Evolutionary conservation across 2,113 vertebrate species (phyloP), one percentile per base, ranked within the genome.

Genomic region (Scomber colias): DNA sequence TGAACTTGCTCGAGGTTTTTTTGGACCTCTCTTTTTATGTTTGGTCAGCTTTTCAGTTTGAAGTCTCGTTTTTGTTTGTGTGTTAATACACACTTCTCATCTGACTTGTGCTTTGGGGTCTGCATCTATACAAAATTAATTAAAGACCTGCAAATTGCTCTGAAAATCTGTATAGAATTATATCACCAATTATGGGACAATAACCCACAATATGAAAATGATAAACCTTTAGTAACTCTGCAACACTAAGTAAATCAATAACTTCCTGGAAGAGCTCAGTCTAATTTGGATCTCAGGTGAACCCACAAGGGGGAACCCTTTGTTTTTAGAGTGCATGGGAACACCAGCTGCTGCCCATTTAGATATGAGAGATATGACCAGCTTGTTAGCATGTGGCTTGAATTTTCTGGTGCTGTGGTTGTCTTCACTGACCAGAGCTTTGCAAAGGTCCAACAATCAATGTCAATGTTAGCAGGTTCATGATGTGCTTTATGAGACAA

Each of bases 321-420:
- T 35, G 8, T n/a, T 63, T 46, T 60, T 5, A 46, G 16, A 60
- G 54, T 30, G 48, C 2, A 27, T 40, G 24, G 11, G 49, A 30
- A 63, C 2, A 62, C 21, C 55, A 78, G 40, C 77, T 62, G 62
- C 61, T 56, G 67, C 64, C 59, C 11, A 44, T 72, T 76, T 62
- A 66, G 65, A 75, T 40, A 7, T 24, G 40, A 64, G 30, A 12
- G 40, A 64, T 14, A 17, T 45, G 62, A 77, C 1, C 27, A 19
- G 40, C 65, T 50, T 66, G 30, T 72, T 61, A 13, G 46, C 15
- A 44, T 71, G 61, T 46, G 24, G 35, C 46, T 79, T 49, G 60
- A 31, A 64, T 13, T 50, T 44, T 66, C 24, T 9, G 48, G 44
- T 60, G 59, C 50, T 69, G 56, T 15, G 27, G 63, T 45, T 19